Percentiles rank a stretch among this genome's conserved stretches.
Conservation (phyloP, 1,140 invertebrate genomes). For the Belonocnema kinseyi region DNA sequence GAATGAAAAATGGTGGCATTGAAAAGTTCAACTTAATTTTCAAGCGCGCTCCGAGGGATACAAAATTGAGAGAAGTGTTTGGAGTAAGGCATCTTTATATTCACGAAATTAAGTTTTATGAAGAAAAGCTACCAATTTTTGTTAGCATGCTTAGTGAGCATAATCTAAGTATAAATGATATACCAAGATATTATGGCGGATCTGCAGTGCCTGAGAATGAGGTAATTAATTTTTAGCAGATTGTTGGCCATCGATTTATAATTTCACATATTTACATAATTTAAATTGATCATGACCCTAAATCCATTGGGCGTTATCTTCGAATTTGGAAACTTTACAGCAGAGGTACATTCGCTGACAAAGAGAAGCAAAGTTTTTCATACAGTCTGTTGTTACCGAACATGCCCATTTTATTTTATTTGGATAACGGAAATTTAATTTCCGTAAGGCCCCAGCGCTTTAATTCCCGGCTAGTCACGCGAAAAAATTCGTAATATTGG, state of each 20-base stretch:
- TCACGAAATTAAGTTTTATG: constrained; percentile 50
- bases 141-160: constrained; percentile 20
- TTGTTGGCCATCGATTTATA: background rate
- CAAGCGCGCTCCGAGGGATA: constrained; percentile 38
- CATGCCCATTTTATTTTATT: no score
- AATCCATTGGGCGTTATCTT: no score
- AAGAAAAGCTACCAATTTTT: constrained; percentile 43
- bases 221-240: constrained; percentile 39
- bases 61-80: background rate
- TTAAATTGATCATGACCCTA: no score
- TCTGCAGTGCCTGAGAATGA: constrained; percentile 39
- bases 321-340: no score
- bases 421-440: no score
- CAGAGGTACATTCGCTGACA: no score
- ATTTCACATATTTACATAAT: no score
- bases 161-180: constrained; percentile 1
- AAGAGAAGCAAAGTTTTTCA: no score
- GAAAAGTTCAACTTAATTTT: constrained; percentile 43
- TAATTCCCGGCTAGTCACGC: no score
- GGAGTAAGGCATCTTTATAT: constrained; percentile 40
- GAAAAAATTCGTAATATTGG: no score
- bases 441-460: no score
- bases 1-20: constrained; percentile 33
- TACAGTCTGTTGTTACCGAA: no score
- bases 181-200: constrained; percentile 39